Base-by-base conservation (phyloP, 2,113 vertebrate genomes). In the Numida meleagris region DNA sequence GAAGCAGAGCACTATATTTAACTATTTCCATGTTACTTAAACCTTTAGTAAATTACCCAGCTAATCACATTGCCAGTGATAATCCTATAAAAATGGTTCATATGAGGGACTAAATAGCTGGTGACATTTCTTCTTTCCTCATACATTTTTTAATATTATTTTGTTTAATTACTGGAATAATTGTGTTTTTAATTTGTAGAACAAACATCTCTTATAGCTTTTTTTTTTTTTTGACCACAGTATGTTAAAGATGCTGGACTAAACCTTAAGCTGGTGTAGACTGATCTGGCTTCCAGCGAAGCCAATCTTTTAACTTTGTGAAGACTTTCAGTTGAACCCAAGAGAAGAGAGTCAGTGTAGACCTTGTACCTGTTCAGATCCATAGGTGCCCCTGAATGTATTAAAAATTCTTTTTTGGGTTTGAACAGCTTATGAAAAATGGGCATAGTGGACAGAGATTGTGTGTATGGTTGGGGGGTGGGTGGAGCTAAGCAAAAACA, bases 291-390 rank as follows among this genome's bases (percentile, higher is more conserved):
- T 83, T 84, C 77, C 71, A 75, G 48, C 25, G 27, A 84, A 88
- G 76, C 65, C 76, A 88, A 77, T 88, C 70, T 80, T 61, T 95
- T 71, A 96, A 97, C 86, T 97, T 93, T 79, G 85, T 91, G 71
- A 89, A 93, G 76, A 80, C 84, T 92, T 96, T 88, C 80, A 92
- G 93, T 80, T 2, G 1, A 85, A 84, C 70, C 78, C 78, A 84
- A 91, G 77, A 74, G 85, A 94, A 93, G 76, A 80, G 95, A 96
- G 63, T 86, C 59, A 48, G 9, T 15, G 48, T 61, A 68, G 51
- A 12, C 12, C 23, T 86, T 71, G 19, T 71, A 83, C 51, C 29
- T 3, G 57, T 75, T 88, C 68, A 78, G 80, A 81, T 15, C 33
- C 43, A 25, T 72, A 92, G 67, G 42, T 86, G 68, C 34, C 50